phyloP scores from a whole-genome alignment of 2,113 vertebrate genomes.

The Trichomycterus rosablanca region DNA sequence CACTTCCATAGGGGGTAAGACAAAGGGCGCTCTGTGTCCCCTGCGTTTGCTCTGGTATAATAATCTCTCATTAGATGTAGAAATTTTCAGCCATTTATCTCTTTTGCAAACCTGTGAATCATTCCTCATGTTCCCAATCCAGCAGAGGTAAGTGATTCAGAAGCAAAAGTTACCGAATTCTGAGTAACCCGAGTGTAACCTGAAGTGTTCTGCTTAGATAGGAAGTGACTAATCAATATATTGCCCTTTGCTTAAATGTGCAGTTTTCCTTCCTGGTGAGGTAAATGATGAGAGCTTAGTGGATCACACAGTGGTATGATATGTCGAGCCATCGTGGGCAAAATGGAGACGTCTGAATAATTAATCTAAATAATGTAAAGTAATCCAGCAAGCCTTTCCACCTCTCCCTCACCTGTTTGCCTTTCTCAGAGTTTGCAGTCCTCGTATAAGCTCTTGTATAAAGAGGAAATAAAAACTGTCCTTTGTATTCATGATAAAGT shows the following conservation, averaged over 20 bases:
- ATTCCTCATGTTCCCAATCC: constrained; percentile 28
- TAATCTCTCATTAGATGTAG: constrained; percentile 39
- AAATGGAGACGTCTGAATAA: constrained; percentile 69
- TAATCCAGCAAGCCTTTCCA: constrained; percentile 63
- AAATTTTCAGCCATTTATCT: constrained; percentile 51
- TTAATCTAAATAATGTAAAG: constrained; percentile 76
- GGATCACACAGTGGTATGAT: constrained; percentile 20
- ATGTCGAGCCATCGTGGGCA: constrained; percentile 21
- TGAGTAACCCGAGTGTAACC: background rate
- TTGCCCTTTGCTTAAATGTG: constrained; percentile 22
- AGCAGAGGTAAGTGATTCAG: constrained; percentile 13
- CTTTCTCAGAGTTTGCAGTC: constrained; percentile 53
- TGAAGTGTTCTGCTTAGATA: constrained; percentile 4
- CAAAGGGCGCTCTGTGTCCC: constrained; percentile 78
- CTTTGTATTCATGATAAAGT: constrained; percentile 1
- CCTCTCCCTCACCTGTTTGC: constrained; percentile 57
- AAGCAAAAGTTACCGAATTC: background rate
- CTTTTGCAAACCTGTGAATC: constrained; percentile 10
- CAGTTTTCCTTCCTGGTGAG: constrained; percentile 13
- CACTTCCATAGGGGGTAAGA: constrained; percentile 72
- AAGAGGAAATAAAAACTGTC: constrained; percentile 44
- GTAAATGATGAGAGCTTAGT: constrained; percentile 19
- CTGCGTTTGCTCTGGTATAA: constrained; percentile 60
- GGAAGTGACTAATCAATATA: constrained; percentile 3
- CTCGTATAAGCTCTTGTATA: too few species aligned